Evolutionary conservation across 2,113 vertebrate genomes (phyloP), one percentile per base, ranked within the genome.

Genomic region (Ursus arctos): DNA sequence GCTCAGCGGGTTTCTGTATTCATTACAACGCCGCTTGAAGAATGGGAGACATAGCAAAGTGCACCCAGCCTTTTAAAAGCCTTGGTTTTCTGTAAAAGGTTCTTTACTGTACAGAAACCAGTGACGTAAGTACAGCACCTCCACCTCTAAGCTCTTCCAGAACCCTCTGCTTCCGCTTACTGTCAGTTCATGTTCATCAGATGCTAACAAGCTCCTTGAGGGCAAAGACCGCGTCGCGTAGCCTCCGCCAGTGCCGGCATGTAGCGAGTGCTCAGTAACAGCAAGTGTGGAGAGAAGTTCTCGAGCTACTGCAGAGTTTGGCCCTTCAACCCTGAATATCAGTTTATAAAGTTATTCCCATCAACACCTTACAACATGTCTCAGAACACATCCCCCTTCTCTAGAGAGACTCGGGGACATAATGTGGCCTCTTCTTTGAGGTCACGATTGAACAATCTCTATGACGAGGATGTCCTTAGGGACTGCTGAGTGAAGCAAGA

Each of bases 301-400:
- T 49, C 43, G 91, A 84, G 51, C 40, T 88, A 22, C 26, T 40
- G 65, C 36, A 57, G 55, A 71, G 18, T 40, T 87, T 83, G 87
- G 28, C 5, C 22, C 40, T 92, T 80, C 59, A 43, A 36, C 65
- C 40, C 63, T 53, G 74, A 57, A 81, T 81, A 36, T 63, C 47
- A n/a, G 74, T 53, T 92, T 79, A 67, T 7, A 77, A 77, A 96
- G 55, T 1, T 81, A 71, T 91, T 94, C 36, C 51, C 89, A 61
- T 90, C 36, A 24, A 10, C 65, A 72, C 22, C 47, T 95, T 77
- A 67, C 43, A 84, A 69, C 40, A 55, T 5, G 36, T 28, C 28
- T 67, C 80, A 24, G 72, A 83, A 94, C 88, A 77, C 18, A 72
- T 2, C 18, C 1, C 22, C 4, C 1, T 53, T 85, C 81, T 85